Conservation (phyloP, 2,888 invertebrate genomes). For the Ellobium chinense region DNA sequence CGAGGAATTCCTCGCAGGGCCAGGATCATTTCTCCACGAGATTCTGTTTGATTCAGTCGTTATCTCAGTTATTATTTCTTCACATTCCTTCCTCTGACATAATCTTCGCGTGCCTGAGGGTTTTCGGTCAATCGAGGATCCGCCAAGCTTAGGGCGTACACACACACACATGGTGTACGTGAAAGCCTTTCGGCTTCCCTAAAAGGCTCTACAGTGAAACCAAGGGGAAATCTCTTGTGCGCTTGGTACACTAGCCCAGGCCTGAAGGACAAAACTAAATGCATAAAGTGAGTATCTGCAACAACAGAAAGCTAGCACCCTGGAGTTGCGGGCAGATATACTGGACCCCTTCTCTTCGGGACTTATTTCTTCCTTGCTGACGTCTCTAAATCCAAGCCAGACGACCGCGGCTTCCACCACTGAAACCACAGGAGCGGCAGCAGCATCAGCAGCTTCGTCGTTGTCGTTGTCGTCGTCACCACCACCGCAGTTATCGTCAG, state of each 20-base stretch:
- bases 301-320: constrained; percentile 5
- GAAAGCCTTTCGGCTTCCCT: too few relatives aligned
- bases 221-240: too few relatives aligned
- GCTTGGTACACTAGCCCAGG: too few relatives aligned
- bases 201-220: too few relatives aligned
- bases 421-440: neutral
- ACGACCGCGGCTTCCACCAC: neutral
- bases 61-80: neutral
- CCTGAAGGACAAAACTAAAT: too few relatives aligned
- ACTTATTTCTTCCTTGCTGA: constrained; percentile 15
- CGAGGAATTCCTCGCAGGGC: neutral
- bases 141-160: too few relatives aligned
- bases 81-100: neutral
- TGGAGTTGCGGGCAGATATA: constrained; percentile 27
- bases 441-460: neutral
- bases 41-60: neutral
- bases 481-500: neutral
- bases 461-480: constrained; percentile 6
- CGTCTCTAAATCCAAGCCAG: neutral
- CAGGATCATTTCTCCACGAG: neutral
- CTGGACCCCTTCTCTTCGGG: constrained; percentile 33
- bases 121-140: too few relatives aligned
- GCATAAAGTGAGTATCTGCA: neutral
- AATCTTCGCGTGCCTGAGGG: neutral
- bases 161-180: too few relatives aligned